Evolutionary conservation across 2,797 vertebrate species (phyloP).

Genomic region (Trematocara caparti): DNA sequence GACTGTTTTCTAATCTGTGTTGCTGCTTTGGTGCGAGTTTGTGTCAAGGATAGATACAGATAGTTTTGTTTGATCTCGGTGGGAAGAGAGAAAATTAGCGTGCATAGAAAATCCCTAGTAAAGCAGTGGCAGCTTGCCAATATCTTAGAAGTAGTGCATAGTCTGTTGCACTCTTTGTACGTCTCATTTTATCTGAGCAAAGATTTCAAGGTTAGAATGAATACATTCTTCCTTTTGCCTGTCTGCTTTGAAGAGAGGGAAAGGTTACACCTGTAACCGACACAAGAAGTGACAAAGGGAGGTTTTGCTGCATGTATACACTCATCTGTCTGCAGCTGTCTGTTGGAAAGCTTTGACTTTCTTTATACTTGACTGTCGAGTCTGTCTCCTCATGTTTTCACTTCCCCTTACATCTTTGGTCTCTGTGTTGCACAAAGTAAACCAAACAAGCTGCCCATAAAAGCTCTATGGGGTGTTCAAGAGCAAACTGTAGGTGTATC

Average conservation of each 20-base stretch:
- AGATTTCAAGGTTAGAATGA: constrained; percentile 12
- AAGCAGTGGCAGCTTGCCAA: constrained; percentile 21
- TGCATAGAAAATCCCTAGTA: constrained; percentile 44
- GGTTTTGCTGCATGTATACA: not conserved
- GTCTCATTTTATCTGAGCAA: not conserved
- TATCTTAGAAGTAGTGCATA: constrained; percentile 25
- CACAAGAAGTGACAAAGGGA: constrained; percentile 18
- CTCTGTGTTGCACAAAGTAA: not conserved
- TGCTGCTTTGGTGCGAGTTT: constrained; percentile 64
- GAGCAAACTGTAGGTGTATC: constrained; percentile 19
- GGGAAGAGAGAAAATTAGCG: constrained; percentile 55
- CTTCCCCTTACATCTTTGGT: constrained; percentile 6
- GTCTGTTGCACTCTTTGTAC: not conserved
- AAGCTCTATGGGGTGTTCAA: constrained; percentile 2
- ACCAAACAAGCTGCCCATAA: constrained; percentile 6
- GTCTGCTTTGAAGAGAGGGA: not conserved
- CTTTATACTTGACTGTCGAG: constrained; percentile 14
- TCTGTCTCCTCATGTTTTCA: constrained; percentile 33
- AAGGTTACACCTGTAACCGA: constrained; percentile 21
- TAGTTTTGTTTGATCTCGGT: constrained; percentile 57
- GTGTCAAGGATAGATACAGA: constrained; percentile 50
- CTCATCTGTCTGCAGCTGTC: constrained; percentile 7
- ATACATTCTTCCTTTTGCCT: not conserved
- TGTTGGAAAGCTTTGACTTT: constrained; percentile 7
- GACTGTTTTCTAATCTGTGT: constrained; percentile 60